phyloP scores from a whole-genome alignment of 1,140 invertebrate genomes.

The Rhagoletis zephyria region DNA sequence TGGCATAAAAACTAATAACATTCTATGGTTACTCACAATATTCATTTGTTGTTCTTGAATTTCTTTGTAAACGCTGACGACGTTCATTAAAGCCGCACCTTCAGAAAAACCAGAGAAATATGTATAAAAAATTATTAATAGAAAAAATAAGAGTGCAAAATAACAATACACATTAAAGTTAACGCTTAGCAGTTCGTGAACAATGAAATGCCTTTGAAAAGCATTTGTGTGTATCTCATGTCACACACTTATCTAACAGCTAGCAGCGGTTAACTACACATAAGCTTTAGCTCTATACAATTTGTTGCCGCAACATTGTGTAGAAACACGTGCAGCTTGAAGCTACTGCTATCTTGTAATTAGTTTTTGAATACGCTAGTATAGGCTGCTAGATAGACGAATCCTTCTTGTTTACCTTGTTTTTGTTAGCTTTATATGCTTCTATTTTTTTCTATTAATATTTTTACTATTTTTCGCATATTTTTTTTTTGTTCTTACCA shows the following conservation, averaged over 20 bases:
- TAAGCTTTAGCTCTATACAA: too few species aligned
- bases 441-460: background rate
- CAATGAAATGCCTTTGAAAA: background rate
- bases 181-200: background rate
- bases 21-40: slow-evolving; percentile 81
- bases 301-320: background rate
- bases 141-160: background rate
- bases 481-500: slow-evolving; percentile 76
- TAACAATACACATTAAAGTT: background rate
- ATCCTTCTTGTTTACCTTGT: background rate
- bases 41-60: slow-evolving; percentile 94
- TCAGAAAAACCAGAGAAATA: slow-evolving; percentile 66
- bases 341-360: background rate
- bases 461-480: slow-evolving; percentile 26
- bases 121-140: slow-evolving; percentile 3
- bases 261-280: too few species aligned
- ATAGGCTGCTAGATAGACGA: background rate
- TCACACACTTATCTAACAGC: background rate
- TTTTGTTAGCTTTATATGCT: background rate
- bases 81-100: slow-evolving; percentile 91
- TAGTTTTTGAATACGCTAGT: background rate
- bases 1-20: background rate
- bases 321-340: background rate
- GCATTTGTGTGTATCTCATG: too few species aligned
- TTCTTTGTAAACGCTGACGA: slow-evolving; percentile 92